Percentiles rank a stretch among this genome's conserved stretches.
These are phyloP conservation scores for Aphaenogaster floridana DNA, from an alignment of 1,140 invertebrate genomes.

Conservation along the genomic window DNA sequence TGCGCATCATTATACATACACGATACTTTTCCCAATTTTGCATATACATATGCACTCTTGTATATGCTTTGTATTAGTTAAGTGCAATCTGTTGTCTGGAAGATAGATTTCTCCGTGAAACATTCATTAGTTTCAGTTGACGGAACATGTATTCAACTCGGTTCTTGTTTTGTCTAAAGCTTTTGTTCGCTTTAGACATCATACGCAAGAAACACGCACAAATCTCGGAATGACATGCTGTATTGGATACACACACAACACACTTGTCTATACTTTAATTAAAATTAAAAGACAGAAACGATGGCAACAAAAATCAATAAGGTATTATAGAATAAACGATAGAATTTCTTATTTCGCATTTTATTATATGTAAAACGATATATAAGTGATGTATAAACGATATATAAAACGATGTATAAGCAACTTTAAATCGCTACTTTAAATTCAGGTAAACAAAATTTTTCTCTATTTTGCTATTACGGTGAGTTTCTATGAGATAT, in stretches of 20 bases:
- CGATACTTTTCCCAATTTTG: background rate
- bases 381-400: background rate
- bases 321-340: background rate
- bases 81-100: slow-evolving; percentile 21
- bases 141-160: slow-evolving; percentile 33
- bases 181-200: slow-evolving; percentile 41
- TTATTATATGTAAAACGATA: background rate
- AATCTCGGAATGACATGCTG: slow-evolving; percentile 38
- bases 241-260: background rate
- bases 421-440: background rate
- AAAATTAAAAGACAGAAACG: background rate
- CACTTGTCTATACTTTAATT: slow-evolving; percentile 14
- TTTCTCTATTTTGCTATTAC: background rate
- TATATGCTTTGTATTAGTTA: slow-evolving; percentile 18
- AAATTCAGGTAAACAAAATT: background rate
- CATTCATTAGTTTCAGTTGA: slow-evolving; percentile 22
- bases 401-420: background rate
- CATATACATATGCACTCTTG: no score
- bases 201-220: slow-evolving; percentile 1
- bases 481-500: background rate
- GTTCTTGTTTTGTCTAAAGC: slow-evolving; percentile 38
- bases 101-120: slow-evolving; percentile 57
- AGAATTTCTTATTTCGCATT: background rate
- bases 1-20: background rate
- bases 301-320: slow-evolving; percentile 29